Percentiles rank a stretch among this genome's conserved stretches.
These are phyloP conservation scores for Pelodiscus sinensis DNA, from an alignment of 2,113 vertebrate species.

Conservation along the genomic window DNA sequence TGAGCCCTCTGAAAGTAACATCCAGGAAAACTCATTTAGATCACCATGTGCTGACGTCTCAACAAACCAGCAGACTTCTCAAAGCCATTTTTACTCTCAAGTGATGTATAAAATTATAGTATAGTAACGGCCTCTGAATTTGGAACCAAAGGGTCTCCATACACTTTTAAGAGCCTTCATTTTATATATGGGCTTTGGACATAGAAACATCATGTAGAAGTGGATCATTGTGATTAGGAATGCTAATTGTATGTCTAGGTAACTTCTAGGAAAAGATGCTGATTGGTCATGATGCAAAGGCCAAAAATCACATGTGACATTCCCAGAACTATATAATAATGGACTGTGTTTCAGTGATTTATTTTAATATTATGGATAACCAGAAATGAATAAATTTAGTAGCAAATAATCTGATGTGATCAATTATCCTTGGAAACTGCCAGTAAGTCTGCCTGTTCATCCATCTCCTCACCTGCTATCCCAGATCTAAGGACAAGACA, in stretches of 20 bases:
- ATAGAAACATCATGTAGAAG: background rate
- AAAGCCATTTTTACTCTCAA: background rate
- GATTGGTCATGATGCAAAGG: background rate
- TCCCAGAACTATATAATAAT: background rate
- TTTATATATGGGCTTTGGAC: background rate
- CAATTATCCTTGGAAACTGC: background rate
- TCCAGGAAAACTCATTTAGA: background rate
- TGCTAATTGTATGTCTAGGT: background rate
- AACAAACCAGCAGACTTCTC: background rate
- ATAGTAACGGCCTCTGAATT: background rate
- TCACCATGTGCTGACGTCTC: accelerated
- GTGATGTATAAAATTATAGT: background rate
- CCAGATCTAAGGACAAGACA: too few species aligned
- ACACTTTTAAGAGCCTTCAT: background rate
- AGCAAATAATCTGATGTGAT: background rate
- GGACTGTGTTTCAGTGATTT: background rate
- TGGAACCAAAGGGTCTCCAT: background rate
- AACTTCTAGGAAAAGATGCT: background rate
- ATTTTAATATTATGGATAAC: background rate
- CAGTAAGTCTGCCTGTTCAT: too few species aligned
- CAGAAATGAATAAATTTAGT: background rate
- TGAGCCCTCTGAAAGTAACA: background rate
- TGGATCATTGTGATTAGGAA: background rate
- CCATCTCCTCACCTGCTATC: too few species aligned
- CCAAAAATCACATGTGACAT: background rate